Percentiles rank a stretch among this genome's conserved stretches.
phyloP scores from a whole-genome alignment of 2,113 vertebrate species.

The Mirza zaza region DNA sequence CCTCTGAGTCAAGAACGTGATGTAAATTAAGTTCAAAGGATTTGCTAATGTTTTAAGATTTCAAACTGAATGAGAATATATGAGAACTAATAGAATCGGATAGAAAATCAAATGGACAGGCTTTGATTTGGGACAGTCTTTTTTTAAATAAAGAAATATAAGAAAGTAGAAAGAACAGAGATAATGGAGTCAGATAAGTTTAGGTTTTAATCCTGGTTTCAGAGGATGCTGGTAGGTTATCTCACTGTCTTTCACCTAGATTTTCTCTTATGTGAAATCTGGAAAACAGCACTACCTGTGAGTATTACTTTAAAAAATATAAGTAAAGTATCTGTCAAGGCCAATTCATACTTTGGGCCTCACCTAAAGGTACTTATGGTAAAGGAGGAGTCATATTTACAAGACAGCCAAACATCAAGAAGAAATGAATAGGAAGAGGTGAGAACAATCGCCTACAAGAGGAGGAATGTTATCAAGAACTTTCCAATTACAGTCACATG shows the following conservation, averaged over 20 bases:
- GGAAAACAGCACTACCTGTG: not conserved
- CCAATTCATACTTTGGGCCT: not conserved
- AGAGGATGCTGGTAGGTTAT: not conserved
- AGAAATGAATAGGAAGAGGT: not conserved
- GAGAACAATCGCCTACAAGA: not conserved
- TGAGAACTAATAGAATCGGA: not conserved
- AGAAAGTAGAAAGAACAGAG: not conserved
- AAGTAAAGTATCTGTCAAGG: not conserved
- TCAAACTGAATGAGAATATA: not conserved
- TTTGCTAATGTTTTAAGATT: not conserved
- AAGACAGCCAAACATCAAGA: not conserved
- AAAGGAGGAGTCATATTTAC: not conserved
- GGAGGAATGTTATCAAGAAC: not conserved
- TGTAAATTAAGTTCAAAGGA: not conserved
- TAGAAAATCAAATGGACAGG: not conserved
- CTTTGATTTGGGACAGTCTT: not conserved
- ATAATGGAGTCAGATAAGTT: not conserved
- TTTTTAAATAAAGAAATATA: not conserved
- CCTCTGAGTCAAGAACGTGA: not conserved
- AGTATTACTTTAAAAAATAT: not conserved
- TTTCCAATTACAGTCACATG: not conserved
- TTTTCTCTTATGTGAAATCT: not conserved
- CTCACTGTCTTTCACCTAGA: not conserved
- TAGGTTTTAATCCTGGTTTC: not conserved
- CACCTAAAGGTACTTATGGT: not conserved